Base-by-base conservation (phyloP, 2,113 vertebrate species). In the Perognathus longimembris region DNA sequence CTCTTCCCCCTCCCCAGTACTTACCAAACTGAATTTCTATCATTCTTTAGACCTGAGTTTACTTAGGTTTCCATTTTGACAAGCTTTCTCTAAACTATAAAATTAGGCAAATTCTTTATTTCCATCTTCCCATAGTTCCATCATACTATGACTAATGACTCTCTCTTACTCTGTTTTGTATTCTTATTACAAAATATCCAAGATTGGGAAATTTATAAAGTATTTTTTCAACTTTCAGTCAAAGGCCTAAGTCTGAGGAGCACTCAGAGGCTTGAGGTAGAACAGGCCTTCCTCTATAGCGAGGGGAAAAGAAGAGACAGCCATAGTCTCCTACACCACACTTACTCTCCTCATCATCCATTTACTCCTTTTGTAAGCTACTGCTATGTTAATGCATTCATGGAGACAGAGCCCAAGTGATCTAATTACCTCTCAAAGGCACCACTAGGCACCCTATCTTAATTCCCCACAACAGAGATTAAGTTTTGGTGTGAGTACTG, bases 201-300 rank as follows among this genome's bases (percentile, higher is more conserved):
- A 77, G 28, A 42, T 2, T 15, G 9, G 1, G 15, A 40, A 32
- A 40, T 40, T 57, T 45, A 11, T 54, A 83, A 67, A 42, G 30
- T 67, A 22, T 57, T 20, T 76, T 54, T 3, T 91, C 12, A 22
- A 2, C 30, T 42, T 9, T 6, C 5, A 40, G 18, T 22, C 10
- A 1, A 67, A 2, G 30, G 2, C 6, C 36, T 42, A 1, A 1
- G 14, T 18, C 2, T 67, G 34, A 5, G 42, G 24, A 77, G 4
- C 34, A 1, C n/a, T 6, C 15, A 38, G n/a, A 75, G 15, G 50
- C 2, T 0, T 5, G 21, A 40, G 14, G 3, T 38, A 2, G 4
- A 4, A 21, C 2, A 45, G n/a, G 14, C 11, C 3, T 8, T 66
- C 26, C 74, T 21, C 50, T 75, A 2, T 21, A 8, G 45, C 26